Evolutionary conservation across 2,797 vertebrate species (phyloP).

Genomic region (Scomberomorus guttatus): DNA sequence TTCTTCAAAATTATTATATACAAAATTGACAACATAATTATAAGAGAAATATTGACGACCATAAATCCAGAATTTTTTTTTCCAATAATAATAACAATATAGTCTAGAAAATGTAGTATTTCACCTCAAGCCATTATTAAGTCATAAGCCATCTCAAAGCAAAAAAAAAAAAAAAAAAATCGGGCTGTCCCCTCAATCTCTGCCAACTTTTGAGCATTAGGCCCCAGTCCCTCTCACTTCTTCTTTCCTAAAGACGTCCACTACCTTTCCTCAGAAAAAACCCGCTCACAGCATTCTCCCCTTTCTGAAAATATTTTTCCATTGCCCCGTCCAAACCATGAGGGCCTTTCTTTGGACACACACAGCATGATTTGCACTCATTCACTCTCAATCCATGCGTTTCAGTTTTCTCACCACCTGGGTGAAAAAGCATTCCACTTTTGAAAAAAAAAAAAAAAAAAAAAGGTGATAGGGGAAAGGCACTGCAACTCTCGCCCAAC

Average conservation of each 20-base stretch:
- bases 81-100: too few relatives aligned
- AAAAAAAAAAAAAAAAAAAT: not conserved
- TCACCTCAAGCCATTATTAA: too few relatives aligned
- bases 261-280: constrained; percentile 77
- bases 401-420: constrained; percentile 44
- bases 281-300: constrained; percentile 75
- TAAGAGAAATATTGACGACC: too few relatives aligned
- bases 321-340: constrained; percentile 82
- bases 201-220: constrained; percentile 2
- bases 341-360: constrained; percentile 79
- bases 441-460: not conserved
- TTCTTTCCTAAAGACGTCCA: constrained; percentile 51
- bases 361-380: constrained; percentile 55
- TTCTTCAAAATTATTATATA: too few relatives aligned
- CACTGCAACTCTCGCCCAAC: not conserved
- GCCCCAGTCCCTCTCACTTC: constrained; percentile 18
- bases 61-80: too few relatives aligned
- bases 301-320: constrained; percentile 84
- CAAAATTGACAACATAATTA: too few relatives aligned
- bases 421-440: constrained; percentile 12
- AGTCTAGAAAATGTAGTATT: too few relatives aligned
- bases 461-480: constrained; percentile 1
- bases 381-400: constrained; percentile 47
- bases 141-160: too few relatives aligned
- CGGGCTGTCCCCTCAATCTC: constrained; percentile 36